Evolutionary conservation across 2,113 vertebrate species (phyloP).

Genomic region (Aix galericulata): DNA sequence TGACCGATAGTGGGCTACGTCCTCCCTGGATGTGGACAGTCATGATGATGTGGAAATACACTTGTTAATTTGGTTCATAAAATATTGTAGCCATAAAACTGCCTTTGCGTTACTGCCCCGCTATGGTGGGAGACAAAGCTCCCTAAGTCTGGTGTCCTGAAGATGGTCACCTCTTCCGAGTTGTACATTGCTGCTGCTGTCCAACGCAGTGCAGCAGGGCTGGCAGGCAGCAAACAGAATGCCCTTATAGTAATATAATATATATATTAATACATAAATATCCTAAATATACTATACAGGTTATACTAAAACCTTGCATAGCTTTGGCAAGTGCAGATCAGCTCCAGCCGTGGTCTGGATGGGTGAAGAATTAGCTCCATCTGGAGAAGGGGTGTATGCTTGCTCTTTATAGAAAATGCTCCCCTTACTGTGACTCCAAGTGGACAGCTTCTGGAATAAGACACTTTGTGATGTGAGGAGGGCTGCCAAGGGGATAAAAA

Average conservation of each 20-base stretch:
- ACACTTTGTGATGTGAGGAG: background rate
- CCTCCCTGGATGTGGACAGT: background rate
- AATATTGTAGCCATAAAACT: background rate
- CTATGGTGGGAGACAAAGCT: background rate
- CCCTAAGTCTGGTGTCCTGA: background rate
- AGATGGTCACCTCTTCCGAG: rapidly evolving
- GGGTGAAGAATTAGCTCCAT: background rate
- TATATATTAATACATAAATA: too few relatives aligned
- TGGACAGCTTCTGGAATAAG: background rate
- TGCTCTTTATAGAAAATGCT: background rate
- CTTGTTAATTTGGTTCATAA: background rate
- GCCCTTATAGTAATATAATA: too few relatives aligned
- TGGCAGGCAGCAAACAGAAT: background rate
- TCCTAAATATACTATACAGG: too few relatives aligned
- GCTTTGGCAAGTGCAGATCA: background rate
- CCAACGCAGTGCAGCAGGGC: rapidly evolving
- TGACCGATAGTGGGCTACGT: rapidly evolving
- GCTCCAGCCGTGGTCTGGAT: background rate
- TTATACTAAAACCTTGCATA: background rate
- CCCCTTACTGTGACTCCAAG: background rate
- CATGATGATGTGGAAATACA: background rate
- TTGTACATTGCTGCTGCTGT: rapidly evolving
- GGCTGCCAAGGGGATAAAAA: too few relatives aligned
- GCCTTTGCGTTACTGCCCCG: background rate
- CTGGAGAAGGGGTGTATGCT: background rate